Evolutionary conservation across 2,888 invertebrate species (phyloP), one percentile per base, ranked within the genome.

Genomic region (Melinaea menophilus): DNA sequence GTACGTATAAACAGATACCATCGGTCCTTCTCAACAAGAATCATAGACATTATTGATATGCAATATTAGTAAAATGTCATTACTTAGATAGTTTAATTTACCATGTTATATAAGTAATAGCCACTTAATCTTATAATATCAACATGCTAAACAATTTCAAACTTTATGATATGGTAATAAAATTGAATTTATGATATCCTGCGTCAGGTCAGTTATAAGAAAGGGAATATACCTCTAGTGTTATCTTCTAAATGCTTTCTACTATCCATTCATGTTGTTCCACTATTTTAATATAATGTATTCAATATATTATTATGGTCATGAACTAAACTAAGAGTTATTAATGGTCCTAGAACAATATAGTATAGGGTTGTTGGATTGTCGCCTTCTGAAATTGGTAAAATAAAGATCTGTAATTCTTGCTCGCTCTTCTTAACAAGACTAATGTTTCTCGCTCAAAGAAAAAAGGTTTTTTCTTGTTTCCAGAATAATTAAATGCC

Each of bases 231-330:
- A 58, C 60, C 58, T 58, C 56, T 57, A 65, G 59, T 66, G 67
- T 69, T 66, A 68, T 68, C 73, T 69, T 63, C 62, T 71, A 71
- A 73, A 73, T 75, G 72, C 77, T 78, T 77, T 78, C 75, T 74
- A 76, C 73, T 70, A 74, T 75, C 73, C 69, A 72, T 73, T 75
- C 74, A 72, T 65, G 68, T 70, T 72, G 70, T 66, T 63, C 59
- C 61, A 63, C 64, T 60, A 66, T 65, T 67, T 45, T 68, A 71
- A 69, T 69, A 71, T 75, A 77, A 77, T 75, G 72, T 72, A 65
- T 73, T 71, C 66, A 71, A 76, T 76, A 76, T 76, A 76, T 77
- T 75, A 73, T 75, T 73, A 75, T 73, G 72, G 71, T 73, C 66
- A 72, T 68, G 69, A 68, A 56, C 62, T 56, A 63, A 59, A 68